Base-by-base conservation (phyloP, 2,888 invertebrate genomes). In the Hemaris fuciformis region DNA sequence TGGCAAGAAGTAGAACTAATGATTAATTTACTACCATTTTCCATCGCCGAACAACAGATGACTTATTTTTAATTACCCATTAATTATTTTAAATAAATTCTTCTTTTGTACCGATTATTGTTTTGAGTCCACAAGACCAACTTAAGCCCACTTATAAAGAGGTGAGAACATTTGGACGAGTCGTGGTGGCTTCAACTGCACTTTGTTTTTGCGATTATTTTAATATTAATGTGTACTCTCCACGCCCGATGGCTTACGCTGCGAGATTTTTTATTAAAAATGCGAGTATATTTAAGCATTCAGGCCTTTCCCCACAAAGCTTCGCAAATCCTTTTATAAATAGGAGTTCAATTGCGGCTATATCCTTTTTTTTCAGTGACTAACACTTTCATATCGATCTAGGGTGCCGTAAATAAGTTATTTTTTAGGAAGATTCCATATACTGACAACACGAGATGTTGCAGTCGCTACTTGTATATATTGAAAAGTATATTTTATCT, bases 1-100 rank as follows among this genome's bases (percentile, higher is more conserved):
- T 76, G 91, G 91, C 73, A 94, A 94, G 94, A 94, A 94, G 93
- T 94, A 94, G 80, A 79, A 74, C 64, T 74, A 76, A 73, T 71
- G 63, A 71, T 69, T 68, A 72, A 74, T 64, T 77, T 72, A 71
- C 68, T 72, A 75, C 72, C 69, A 75, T 73, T 78, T 73, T 75
- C 70, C 74, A 78, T 74, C 73, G 69, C 70, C 72, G 65, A 77
- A 79, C 68, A 75, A 75, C 79, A 74, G 75, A 84, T 83, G 77
- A 78, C 74, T 77, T 79, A 77, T 76, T 80, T 77, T 80, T 84
- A 84, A 82, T 75, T 80, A 75, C 69, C 70, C 73, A 72, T 75
- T 82, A 82, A 78, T 82, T 81, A 82, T 78, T 81, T 75, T 77
- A 74, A 85, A 85, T 87, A 85, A 85, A 84, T 64, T 77, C 80